Evolutionary conservation across 2,113 vertebrate genomes (phyloP).

Genomic region (Hucho hucho): DNA sequence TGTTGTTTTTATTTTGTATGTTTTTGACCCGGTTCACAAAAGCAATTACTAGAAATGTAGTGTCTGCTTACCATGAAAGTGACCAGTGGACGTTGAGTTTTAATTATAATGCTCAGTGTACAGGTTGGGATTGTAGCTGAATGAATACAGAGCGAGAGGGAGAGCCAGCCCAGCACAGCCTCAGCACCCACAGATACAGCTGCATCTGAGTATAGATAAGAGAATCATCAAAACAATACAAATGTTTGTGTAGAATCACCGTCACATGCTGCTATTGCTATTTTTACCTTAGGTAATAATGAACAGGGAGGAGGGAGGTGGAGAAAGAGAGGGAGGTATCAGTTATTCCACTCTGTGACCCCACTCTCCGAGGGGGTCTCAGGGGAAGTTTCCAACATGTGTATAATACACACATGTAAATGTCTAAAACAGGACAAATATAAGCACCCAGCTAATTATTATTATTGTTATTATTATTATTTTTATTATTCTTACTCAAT

Average conservation of each 20-base stretch:
- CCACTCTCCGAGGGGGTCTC: too few species aligned
- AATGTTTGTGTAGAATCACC: neutral
- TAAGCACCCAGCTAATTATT: too few species aligned
- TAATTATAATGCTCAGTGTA: conserved; percentile 55
- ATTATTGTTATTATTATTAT: too few species aligned
- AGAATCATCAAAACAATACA: neutral
- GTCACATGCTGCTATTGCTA: neutral
- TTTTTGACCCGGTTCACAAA: conserved; percentile 35
- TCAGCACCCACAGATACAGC: neutral
- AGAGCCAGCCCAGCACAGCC: neutral
- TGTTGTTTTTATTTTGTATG: neutral
- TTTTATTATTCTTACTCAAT: neutral
- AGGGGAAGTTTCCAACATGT: too few species aligned
- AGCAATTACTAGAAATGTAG: conserved; percentile 56
- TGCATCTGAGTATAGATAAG: neutral
- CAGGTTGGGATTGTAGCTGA: neutral
- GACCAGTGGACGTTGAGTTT: conserved; percentile 58
- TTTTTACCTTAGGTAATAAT: neutral
- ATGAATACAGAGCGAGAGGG: neutral
- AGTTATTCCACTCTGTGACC: neutral
- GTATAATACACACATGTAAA: too few species aligned
- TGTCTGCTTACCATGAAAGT: conserved; percentile 62
- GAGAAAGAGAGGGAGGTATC: neutral
- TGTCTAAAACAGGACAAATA: too few species aligned
- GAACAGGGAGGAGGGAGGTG: neutral